phyloP scores from a whole-genome alignment of 2,113 vertebrate genomes.

The Bufo bufo region DNA sequence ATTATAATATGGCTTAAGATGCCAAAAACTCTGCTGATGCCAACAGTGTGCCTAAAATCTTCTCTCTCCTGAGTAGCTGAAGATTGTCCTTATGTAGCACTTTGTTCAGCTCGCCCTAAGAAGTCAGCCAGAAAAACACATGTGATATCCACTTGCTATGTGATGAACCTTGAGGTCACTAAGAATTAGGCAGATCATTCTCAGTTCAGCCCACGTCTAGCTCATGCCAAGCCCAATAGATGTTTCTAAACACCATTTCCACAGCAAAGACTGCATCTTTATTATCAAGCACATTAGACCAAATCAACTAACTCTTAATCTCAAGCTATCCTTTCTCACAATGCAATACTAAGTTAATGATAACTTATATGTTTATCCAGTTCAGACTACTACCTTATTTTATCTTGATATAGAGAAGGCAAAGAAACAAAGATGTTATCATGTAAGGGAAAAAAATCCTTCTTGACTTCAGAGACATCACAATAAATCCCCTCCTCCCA shows the following conservation, averaged over 20 bases:
- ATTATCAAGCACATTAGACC: neutral
- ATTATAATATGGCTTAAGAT: no score
- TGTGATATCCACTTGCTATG: slow-evolving; percentile 14
- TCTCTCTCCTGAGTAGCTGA: neutral
- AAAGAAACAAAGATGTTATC: neutral
- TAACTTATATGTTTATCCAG: neutral
- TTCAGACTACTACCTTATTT: neutral
- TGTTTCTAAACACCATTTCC: neutral
- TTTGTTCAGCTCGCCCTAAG: no score
- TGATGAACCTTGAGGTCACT: neutral
- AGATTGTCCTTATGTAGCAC: neutral
- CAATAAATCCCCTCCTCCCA: no score
- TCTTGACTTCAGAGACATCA: neutral
- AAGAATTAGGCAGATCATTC: neutral
- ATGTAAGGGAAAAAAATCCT: neutral
- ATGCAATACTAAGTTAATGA: neutral
- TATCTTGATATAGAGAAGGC: neutral
- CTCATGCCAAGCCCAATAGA: neutral
- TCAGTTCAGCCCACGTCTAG: neutral
- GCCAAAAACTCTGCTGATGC: neutral
- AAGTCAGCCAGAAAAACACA: neutral
- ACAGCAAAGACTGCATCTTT: neutral
- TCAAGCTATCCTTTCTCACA: neutral
- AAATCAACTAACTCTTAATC: no score
- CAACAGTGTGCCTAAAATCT: neutral